These are phyloP conservation scores for Heliothis virescens DNA, from an alignment of 1,140 invertebrate genomes.

Conservation along the genomic window DNA sequence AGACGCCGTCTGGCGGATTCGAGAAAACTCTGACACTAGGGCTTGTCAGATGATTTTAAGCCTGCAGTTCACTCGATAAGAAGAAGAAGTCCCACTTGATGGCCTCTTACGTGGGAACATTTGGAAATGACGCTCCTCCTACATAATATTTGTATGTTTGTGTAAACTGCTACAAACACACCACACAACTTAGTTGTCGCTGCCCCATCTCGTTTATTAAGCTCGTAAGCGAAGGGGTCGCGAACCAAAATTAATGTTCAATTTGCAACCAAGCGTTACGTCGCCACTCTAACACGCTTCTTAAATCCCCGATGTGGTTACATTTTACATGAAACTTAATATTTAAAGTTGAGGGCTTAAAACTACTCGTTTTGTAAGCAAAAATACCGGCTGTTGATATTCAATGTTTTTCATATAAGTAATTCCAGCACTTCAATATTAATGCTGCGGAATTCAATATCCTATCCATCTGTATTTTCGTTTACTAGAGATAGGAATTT, in stretches of 20 bases:
- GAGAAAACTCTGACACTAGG: no score
- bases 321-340: constrained; percentile 21
- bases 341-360: neutral
- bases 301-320: constrained; percentile 4
- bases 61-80: no score
- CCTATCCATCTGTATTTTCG: no score
- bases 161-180: neutral
- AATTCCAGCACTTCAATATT: no score
- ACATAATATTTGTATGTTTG: no score
- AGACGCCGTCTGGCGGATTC: no score
- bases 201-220: neutral
- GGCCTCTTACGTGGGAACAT: no score
- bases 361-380: neutral
- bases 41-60: no score
- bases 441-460: no score
- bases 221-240: constrained; percentile 8
- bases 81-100: no score
- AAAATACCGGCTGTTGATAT: neutral
- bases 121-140: no score
- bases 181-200: neutral
- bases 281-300: constrained; percentile 18
- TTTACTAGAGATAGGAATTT: no score
- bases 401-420: neutral
- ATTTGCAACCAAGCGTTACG: constrained; percentile 15
- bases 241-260: constrained; percentile 37